Evolutionary conservation across 1,140 invertebrate species (phyloP).

Genomic region (Bombus terrestris): DNA sequence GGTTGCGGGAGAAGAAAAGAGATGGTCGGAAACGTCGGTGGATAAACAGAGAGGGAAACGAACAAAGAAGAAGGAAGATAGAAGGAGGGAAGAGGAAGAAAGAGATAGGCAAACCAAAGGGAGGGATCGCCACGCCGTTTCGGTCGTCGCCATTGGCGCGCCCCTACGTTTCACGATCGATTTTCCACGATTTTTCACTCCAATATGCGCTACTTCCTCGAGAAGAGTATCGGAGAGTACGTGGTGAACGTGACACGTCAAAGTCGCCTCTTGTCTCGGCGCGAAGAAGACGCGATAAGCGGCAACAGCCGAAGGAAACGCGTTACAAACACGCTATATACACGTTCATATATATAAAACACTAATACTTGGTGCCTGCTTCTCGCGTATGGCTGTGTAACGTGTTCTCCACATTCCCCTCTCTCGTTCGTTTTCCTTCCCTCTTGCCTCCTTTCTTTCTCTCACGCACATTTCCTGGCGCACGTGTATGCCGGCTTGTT

Average conservation of each 20-base stretch:
- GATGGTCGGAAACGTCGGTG: background rate
- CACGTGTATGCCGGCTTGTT: conserved; percentile 33
- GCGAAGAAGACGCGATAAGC: conserved; percentile 39
- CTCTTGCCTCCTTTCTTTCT: conserved; percentile 29
- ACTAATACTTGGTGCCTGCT: background rate
- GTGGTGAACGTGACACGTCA: conserved; percentile 35
- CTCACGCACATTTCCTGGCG: conserved; percentile 28
- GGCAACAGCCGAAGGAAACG: conserved; percentile 30
- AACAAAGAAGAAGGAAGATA: background rate
- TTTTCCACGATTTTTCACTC: conserved; percentile 70
- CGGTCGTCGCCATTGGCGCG: conserved; percentile 63
- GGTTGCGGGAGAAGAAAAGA: background rate
- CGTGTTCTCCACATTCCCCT: conserved; percentile 1
- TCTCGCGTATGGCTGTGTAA: background rate
- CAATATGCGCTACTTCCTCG: conserved; percentile 19
- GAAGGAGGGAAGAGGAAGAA: background rate
- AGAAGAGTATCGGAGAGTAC: conserved; percentile 32
- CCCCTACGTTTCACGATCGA: conserved; percentile 62
- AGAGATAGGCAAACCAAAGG: background rate
- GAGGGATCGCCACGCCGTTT: conserved; percentile 55
- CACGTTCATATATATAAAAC: background rate
- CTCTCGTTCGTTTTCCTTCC: background rate
- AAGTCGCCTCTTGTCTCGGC: conserved; percentile 23
- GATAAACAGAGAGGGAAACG: background rate
- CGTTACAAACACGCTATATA: conserved; percentile 7